Evolutionary conservation across 2,797 vertebrate genomes (phyloP).

Genomic region (Argyrosomus regius): DNA sequence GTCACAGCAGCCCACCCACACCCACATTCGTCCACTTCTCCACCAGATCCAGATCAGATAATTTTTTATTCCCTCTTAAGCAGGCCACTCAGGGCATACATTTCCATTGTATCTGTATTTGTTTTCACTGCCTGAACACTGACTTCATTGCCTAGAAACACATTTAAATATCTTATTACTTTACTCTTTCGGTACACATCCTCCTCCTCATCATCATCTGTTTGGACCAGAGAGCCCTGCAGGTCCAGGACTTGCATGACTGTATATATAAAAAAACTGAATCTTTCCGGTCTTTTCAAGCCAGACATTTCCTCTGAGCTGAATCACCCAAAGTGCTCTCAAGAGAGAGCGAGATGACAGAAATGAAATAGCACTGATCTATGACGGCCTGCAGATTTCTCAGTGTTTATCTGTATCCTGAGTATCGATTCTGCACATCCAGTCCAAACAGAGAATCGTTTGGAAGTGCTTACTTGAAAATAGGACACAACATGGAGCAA

Average conservation of each 20-base stretch:
- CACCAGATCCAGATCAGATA: conserved; percentile 17
- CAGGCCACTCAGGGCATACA: neutral
- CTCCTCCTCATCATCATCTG: conserved; percentile 1
- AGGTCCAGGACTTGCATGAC: neutral
- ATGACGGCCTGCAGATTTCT: neutral
- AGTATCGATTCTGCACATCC: too few relatives aligned
- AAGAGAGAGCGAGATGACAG: neutral
- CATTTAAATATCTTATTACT: conserved; percentile 27
- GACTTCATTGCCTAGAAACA: conserved; percentile 32
- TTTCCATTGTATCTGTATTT: conserved; percentile 22
- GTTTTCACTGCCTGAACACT: conserved; percentile 32
- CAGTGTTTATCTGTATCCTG: conserved; percentile 5
- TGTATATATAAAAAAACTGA: neutral
- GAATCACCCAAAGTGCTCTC: conserved; percentile 2
- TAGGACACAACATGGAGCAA: neutral
- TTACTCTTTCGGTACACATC: conserved; percentile 9
- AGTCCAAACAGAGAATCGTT: neutral
- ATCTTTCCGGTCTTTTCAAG: neutral
- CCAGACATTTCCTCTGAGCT: neutral
- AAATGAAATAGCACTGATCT: conserved; percentile 7
- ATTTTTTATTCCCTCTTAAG: neutral
- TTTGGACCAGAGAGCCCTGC: neutral
- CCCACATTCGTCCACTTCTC: neutral
- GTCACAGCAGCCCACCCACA: neutral
- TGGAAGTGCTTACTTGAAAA: conserved; percentile 12